Base-by-base conservation (phyloP, 1,140 invertebrate genomes). In the Microplitis mediator region DNA sequence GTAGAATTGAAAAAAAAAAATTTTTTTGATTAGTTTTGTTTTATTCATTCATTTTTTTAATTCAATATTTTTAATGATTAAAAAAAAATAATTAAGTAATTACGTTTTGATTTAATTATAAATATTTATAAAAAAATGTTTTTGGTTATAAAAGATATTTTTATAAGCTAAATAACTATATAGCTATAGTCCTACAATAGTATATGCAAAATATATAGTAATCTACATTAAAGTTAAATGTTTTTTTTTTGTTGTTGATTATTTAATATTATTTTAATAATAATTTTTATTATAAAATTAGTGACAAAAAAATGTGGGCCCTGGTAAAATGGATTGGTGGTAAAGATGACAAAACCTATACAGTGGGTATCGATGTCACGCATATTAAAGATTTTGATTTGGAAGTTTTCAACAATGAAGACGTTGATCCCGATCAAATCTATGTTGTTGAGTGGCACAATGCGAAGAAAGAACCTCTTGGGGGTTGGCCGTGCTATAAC, bases 371-470 rank as follows among this genome's bases (percentile, higher is more conserved):
- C 3, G 34, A 60, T 23, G 35, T 69, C 14, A 23, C 69, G 2
- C 52, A 58, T 32, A 73, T 73, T 32, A 69, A 64, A 52, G 14
- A 66, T 1, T 68, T 73, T 63, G 66, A 73, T 35, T 16, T 8
- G 3, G 58, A 51, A 13, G 45, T 69, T 63, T 73, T 68, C 62
- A 63, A 68, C 34, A 61, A 45, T 13, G 72, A 69, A 6, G 45
- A 61, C 3, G 23, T 16, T 23, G 66, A 73, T 62, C 65, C 66
- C 11, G 31, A 51, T n/a, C 16, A 61, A 60, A 54, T 61, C 6
- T 73, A 51, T 23, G 66, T 69, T 3, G 51, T 73, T 13, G 72
- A 73, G 31, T 73, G 65, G 72, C 65, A 54, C 39, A 54, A 60
- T 23, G 54, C 39, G 35, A 51, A 62, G 8, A 34, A 73, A 52